Percentiles rank a stretch among this genome's conserved stretches.
Conservation (phyloP, 2,797 vertebrate species). For the Delichon dasypus region DNA sequence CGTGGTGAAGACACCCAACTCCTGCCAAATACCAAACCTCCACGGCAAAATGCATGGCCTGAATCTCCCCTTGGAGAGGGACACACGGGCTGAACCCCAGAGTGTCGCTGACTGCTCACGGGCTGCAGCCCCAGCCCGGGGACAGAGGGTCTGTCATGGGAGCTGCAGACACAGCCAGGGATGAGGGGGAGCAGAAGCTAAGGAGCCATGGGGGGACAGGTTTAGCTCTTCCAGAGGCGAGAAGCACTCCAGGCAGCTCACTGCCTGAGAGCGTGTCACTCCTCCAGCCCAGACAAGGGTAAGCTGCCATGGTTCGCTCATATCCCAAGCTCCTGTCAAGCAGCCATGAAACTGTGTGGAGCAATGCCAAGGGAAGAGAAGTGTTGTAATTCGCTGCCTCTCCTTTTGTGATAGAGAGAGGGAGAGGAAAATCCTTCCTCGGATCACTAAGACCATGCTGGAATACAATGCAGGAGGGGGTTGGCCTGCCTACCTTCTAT, state of each 20-base stretch:
- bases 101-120: not conserved
- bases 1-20: fast-evolving
- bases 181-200: not conserved
- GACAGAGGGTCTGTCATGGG: no score
- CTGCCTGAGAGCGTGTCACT: not conserved
- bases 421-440: not conserved
- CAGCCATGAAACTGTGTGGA: not conserved
- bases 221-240: not conserved
- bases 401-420: not conserved
- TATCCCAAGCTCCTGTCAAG: not conserved
- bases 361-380: not conserved
- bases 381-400: not conserved
- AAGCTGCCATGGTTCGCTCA: not conserved
- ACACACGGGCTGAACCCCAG: not conserved
- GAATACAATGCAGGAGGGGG: not conserved
- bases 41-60: not conserved
- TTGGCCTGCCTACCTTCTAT: not conserved
- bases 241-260: not conserved
- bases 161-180: fast-evolving
- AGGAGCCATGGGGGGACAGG: fast-evolving
- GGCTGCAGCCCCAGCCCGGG: not conserved
- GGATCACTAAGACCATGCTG: not conserved
- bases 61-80: not conserved
- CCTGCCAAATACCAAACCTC: not conserved
- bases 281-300: not conserved